These are phyloP conservation scores for Nymphalis polychloros DNA, from an alignment of 2,888 invertebrate species.

Conservation along the genomic window DNA sequence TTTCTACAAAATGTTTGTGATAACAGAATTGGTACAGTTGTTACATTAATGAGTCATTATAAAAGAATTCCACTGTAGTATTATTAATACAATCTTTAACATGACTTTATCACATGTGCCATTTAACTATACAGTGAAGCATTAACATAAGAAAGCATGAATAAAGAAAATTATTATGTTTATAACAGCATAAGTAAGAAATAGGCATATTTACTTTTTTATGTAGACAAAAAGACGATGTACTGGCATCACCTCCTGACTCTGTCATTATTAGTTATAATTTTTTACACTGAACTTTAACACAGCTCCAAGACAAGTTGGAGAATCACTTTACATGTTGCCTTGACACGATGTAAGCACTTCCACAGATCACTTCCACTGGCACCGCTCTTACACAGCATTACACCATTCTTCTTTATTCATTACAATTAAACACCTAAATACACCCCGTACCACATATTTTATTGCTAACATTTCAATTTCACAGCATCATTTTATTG, in stretches of 20 bases:
- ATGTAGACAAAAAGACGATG: slow-evolving; percentile 50
- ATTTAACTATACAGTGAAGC: slow-evolving; percentile 4
- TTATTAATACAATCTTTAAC: slow-evolving; percentile 7
- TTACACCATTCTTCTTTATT: slow-evolving; percentile 66
- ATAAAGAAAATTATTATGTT: slow-evolving; percentile 57
- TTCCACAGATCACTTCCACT: slow-evolving; percentile 68
- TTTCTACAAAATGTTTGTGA: not conserved
- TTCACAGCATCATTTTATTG: slow-evolving; percentile 57
- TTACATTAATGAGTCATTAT: slow-evolving; percentile 1
- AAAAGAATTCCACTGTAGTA: slow-evolving; percentile 3
- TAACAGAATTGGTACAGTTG: not conserved
- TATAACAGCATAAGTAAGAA: slow-evolving; percentile 54
- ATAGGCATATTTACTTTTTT: slow-evolving; percentile 72
- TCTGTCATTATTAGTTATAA: slow-evolving; percentile 30
- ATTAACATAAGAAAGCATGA: slow-evolving; percentile 32
- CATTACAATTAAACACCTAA: slow-evolving; percentile 65
- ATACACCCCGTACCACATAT: slow-evolving; percentile 73
- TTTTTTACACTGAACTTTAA: slow-evolving; percentile 58
- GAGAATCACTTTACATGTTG: slow-evolving; percentile 50
- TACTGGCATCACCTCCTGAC: slow-evolving; percentile 46
- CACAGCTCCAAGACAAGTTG: slow-evolving; percentile 56
- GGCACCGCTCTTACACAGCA: slow-evolving; percentile 60
- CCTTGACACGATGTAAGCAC: slow-evolving; percentile 48
- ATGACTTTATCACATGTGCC: not conserved
- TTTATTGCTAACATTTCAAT: slow-evolving; percentile 62